phyloP scores from a whole-genome alignment of 2,888 invertebrate genomes.

The Gandaritis pyraliata region DNA sequence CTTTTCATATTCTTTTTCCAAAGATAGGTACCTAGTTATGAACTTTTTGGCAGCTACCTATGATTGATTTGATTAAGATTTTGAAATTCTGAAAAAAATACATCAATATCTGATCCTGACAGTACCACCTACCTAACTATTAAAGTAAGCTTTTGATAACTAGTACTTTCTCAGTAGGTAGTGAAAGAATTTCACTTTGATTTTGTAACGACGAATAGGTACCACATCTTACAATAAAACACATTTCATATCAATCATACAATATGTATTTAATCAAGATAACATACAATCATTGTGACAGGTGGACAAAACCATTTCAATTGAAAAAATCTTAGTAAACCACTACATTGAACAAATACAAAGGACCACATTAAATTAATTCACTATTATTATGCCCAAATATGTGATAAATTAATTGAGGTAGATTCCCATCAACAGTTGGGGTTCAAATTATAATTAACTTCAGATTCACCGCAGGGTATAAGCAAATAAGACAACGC shows the following conservation, averaged over 20 bases:
- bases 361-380: conserved; percentile 72
- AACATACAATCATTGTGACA: conserved; percentile 84
- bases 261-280: conserved; percentile 81
- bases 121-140: too few species aligned
- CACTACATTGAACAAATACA: conserved; percentile 77
- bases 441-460: conserved; percentile 78
- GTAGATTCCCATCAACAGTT: conserved; percentile 77
- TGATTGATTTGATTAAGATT: too few species aligned
- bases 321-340: conserved; percentile 69
- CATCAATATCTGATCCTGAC: too few species aligned
- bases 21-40: too few species aligned
- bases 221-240: conserved; percentile 62
- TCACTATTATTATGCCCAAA: conserved; percentile 82
- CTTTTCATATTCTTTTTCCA: too few species aligned
- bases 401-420: conserved; percentile 84
- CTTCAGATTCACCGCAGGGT: conserved; percentile 73
- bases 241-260: conserved; percentile 78
- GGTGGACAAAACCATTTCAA: conserved; percentile 78
- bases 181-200: too few species aligned
- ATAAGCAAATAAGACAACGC: conserved; percentile 80
- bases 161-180: too few species aligned
- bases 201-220: conserved; percentile 4
- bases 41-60: too few species aligned
- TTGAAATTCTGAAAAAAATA: too few species aligned
- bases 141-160: too few species aligned